phyloP scores from a whole-genome alignment of 2,113 vertebrate species.

The Burhinus oedicnemus region DNA sequence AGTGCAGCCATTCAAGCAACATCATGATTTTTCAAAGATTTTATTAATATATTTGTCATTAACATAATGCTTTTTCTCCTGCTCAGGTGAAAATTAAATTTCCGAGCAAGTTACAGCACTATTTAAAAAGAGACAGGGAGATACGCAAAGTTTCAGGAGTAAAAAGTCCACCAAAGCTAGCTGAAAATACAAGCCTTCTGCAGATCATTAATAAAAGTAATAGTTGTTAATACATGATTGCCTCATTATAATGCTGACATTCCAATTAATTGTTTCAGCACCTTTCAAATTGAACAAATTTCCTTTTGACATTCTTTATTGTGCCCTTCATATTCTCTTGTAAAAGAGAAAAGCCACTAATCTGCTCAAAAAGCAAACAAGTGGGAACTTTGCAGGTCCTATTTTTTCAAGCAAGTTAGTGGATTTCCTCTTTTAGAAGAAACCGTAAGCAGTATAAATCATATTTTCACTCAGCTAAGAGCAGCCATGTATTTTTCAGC shows the following conservation, averaged over 20 bases:
- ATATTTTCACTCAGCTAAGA: neutral
- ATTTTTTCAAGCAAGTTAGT: neutral
- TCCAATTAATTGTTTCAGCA: constrained; percentile 63
- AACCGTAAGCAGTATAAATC: neutral
- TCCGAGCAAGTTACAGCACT: constrained; percentile 38
- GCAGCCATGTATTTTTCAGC: neutral
- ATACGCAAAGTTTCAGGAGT: constrained; percentile 32
- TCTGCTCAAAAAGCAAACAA: constrained; percentile 6
- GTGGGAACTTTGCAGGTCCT: neutral
- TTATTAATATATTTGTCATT: constrained; percentile 52
- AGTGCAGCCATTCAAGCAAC: neutral
- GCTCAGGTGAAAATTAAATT: constrained; percentile 68
- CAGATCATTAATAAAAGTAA: constrained; percentile 68
- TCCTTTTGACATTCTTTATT: constrained; percentile 15
- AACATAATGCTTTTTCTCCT: constrained; percentile 30
- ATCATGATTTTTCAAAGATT: constrained; percentile 20
- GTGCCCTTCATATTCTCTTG: constrained; percentile 16
- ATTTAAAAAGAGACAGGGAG: constrained; percentile 48
- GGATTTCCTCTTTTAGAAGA: neutral
- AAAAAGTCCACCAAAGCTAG: neutral
- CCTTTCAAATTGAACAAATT: constrained; percentile 53
- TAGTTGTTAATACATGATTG: constrained; percentile 68
- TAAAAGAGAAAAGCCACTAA: neutral
- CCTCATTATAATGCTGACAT: constrained; percentile 62
- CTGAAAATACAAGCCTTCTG: constrained; percentile 54